A percentile compares a stretch with the other conserved stretches of the same genome.
phyloP scores from a whole-genome alignment of 2,888 invertebrate genomes.

The Polydesmus complanatus region DNA sequence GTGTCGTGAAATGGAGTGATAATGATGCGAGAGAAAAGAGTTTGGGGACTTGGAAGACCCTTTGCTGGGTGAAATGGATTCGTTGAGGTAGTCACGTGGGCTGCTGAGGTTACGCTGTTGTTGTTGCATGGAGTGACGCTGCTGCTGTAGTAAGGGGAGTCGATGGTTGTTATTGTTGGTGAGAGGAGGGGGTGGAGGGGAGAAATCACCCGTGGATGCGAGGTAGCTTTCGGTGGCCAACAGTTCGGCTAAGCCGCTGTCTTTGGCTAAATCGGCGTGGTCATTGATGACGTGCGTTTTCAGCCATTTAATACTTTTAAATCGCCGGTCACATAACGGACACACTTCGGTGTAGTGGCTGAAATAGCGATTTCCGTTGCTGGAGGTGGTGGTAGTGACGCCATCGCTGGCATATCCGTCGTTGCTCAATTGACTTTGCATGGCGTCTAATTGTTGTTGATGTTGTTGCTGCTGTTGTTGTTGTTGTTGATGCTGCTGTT shows the following conservation, averaged over 20 bases:
- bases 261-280: conserved; percentile 55
- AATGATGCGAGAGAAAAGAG: conserved; percentile 3
- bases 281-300: conserved; percentile 75
- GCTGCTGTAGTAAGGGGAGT: neutral
- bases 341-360: conserved; percentile 55
- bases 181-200: conserved; percentile 11
- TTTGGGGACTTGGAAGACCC: conserved; percentile 11
- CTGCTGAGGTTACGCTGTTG: conserved; percentile 6
- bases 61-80: conserved; percentile 6
- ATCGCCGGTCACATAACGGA: conserved; percentile 70
- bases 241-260: conserved; percentile 27
- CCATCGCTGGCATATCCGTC: conserved; percentile 12
- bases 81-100: conserved; percentile 6
- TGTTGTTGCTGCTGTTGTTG: neutral
- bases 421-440: neutral
- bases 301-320: conserved; percentile 74
- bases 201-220: conserved; percentile 1
- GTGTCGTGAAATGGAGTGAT: neutral
- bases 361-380: conserved; percentile 38
- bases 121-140: neutral
- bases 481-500: conserved; percentile 12
- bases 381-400: neutral
- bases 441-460: neutral
- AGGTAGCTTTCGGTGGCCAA: conserved; percentile 2
- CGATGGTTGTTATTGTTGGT: conserved; percentile 5